Evolutionary conservation across 35 echinoderm and acorn worm species (phyloP).

Genomic region (Apostichopus californicus): DNA sequence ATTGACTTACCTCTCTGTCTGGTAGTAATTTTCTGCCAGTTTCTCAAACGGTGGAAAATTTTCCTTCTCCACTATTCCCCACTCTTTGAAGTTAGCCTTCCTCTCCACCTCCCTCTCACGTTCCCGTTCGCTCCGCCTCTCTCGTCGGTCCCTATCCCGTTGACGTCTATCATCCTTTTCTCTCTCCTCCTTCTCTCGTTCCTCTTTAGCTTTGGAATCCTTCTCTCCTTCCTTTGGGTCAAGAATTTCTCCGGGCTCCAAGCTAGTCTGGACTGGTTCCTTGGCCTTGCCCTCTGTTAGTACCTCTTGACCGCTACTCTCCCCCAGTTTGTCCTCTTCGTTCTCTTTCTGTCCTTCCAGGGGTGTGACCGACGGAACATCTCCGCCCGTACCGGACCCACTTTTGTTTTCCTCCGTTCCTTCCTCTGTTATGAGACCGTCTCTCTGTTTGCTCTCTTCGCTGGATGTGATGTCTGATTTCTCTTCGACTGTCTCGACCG

Average conservation of each 20-base stretch:
- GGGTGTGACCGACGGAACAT: not conserved
- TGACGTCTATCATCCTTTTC: slow-evolving; percentile 2
- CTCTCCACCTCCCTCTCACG: slow-evolving; percentile 51
- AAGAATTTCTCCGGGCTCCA: slow-evolving; percentile 40
- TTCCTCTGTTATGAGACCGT: not conserved
- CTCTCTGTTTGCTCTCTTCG: not conserved
- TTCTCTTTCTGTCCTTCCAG: not conserved
- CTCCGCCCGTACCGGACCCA: not conserved
- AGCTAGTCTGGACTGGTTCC: not conserved
- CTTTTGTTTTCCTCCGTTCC: slow-evolving; percentile 13
- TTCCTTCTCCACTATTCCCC: slow-evolving; percentile 75
- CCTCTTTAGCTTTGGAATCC: not conserved
- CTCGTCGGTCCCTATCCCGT: not conserved
- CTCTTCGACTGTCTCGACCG: not conserved
- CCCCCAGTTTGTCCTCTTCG: not conserved
- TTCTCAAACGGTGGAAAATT: slow-evolving; percentile 71
- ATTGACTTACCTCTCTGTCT: slow-evolving; percentile 86
- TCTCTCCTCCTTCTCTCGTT: not conserved
- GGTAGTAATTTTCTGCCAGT: slow-evolving; percentile 79
- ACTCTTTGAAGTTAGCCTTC: slow-evolving; percentile 45
- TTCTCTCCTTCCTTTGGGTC: slow-evolving; percentile 16
- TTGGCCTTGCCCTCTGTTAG: not conserved
- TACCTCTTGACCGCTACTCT: not conserved
- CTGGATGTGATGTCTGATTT: not conserved
- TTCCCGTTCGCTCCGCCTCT: slow-evolving; percentile 53